Evolutionary conservation across 2,888 invertebrate genomes (phyloP), one percentile per base, ranked within the genome.

Genomic region (Selenia dentaria): DNA sequence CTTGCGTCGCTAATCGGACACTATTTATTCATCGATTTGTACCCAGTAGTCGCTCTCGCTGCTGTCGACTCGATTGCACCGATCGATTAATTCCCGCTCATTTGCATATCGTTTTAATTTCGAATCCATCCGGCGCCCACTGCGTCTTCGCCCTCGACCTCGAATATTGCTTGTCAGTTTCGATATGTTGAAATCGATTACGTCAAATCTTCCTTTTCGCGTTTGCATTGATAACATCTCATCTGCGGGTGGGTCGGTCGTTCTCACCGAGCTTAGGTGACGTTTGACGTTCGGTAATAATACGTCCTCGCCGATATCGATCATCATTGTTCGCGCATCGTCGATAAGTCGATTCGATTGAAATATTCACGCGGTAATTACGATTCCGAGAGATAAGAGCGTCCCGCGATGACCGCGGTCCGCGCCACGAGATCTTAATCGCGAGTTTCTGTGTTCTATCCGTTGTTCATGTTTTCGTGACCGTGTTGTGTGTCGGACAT

Each of bases 21-120:
- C 77, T 83, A 82, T 85, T 86, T 86, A 83, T 85, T 83, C 82
- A 83, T 84, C 78, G 83, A 83, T 84, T 81, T 81, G 81, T 85
- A 79, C 76, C 77, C 79, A 79, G 83, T 82, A 83, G 84, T 79
- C 62, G 70, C 45, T 76, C 74, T 75, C 74, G 79, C 70, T 69
- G 71, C 77, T 74, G 79, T 81, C 85, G 73, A 76, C 66, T 79
- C 80, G 82, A 81, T 79, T 83, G 82, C 81, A 70, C 65, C 65
- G 70, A 70, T 75, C 82, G 82, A 85, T 85, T 86, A 83, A 83
- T 85, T 79, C 81, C 74, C 68, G 61, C 64, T 74, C 72, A 89
- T 88, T 89, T 88, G 83, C 87, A 88, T 89, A 85, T 79, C 75
- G 82, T 80, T 86, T 87, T 85, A 84, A 88, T 86, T 85, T 86